Conservation (phyloP, 2,888 invertebrate genomes). For the Heteromyza rotundicornis region DNA sequence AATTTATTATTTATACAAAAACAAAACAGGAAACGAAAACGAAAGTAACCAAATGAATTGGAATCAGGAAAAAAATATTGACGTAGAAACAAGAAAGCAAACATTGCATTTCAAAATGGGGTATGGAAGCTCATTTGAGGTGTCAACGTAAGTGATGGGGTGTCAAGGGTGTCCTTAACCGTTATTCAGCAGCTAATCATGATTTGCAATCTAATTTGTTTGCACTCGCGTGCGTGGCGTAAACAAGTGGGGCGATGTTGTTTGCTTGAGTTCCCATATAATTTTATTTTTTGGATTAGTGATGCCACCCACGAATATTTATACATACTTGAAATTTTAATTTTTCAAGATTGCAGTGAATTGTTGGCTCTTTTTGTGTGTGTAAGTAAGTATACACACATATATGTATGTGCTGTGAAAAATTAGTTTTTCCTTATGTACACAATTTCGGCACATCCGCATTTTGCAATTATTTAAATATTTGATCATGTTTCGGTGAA, state of each 20-base stretch:
- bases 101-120: constrained; percentile 17
- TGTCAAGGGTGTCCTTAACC: background rate
- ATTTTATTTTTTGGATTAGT: background rate
- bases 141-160: too few relatives aligned
- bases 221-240: constrained; percentile 48
- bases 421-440: background rate
- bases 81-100: constrained; percentile 3
- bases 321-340: background rate
- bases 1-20: constrained; percentile 5
- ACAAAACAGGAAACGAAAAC: constrained; percentile 6
- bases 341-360: too few relatives aligned
- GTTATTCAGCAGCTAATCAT: constrained; percentile 41
- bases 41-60: constrained; percentile 16
- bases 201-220: constrained; percentile 53
- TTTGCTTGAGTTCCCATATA: too few relatives aligned
- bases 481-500: background rate
- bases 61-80: constrained; percentile 12
- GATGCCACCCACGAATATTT: background rate
- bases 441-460: background rate
- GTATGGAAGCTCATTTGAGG: constrained; percentile 27
- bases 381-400: too few relatives aligned
- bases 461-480: background rate
- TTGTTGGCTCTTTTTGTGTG: too few relatives aligned
- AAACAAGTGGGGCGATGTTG: constrained; percentile 53
- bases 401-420: too few relatives aligned